Base-by-base conservation (phyloP, 2,888 invertebrate genomes). In the Ametastegia equiseti region DNA sequence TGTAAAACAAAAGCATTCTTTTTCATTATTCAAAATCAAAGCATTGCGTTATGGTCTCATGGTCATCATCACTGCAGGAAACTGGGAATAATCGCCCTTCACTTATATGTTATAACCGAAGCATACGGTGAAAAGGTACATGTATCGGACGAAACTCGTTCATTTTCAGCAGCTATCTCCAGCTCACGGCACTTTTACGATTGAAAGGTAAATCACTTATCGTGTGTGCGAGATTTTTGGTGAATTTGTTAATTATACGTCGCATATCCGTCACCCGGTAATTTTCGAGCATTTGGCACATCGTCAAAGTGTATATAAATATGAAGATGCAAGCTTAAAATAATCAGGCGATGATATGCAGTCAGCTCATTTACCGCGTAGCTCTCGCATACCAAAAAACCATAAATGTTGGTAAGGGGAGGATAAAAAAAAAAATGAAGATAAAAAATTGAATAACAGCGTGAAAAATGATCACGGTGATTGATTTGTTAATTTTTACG, bases 221-320 rank as follows among this genome's bases (percentile, higher is more conserved):
- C 23, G 1, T 39, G 67, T 33, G 4, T 19, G 9, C 39, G 67
- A 39, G 19, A n/a, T 36, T 67, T 67, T 67, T 39, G 36, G 23
- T 19, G 11, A 23, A 39, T 36, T 4, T n/a, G 13, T n/a, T 33
- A n/a, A 63, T 23, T 11, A 19, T 23, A 39, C 23, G 39, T 67
- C 67, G 67, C 39, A 39, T 39, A 9, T 36, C 9, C n/a, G 54
- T 54, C 54, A 71, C 47, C 47, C 45, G 45, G 15, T 71, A 23
- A 71, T 71, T 71, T 71, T 4, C n/a, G 2, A n/a, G 47, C 15
- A 71, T 71, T 71, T 47, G 71, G 71, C 47, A 47, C 47, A 30
- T 71, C n/a, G 47, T 71, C 47, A 47, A 71, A 30, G 27, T 23
- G 45, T 45, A 47, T 45, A 47, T 47, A 7, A 42, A 23, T 45